These are phyloP conservation scores for Nyctibius grandis DNA, from an alignment of 2,797 vertebrate species.

Conservation along the genomic window DNA sequence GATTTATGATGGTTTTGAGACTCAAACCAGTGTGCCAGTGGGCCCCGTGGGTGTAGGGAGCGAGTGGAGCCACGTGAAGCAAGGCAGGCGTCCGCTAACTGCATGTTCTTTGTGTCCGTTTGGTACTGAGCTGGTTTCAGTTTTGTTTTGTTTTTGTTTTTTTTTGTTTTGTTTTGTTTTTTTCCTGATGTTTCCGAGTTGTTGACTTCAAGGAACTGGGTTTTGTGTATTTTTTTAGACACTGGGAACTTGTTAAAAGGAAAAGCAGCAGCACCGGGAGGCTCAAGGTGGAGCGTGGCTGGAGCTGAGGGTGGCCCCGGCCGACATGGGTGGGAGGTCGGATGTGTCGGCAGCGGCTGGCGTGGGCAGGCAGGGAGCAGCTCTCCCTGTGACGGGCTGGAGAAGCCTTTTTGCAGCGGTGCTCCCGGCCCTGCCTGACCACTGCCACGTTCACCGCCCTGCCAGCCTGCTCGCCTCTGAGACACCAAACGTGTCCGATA, in stretches of 20 bases:
- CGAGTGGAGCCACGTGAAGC: background rate
- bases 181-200: slow-evolving; percentile 13
- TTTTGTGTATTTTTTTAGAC: slow-evolving; percentile 49
- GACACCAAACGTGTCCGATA: rapidly evolving
- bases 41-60: background rate
- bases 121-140: slow-evolving; percentile 62
- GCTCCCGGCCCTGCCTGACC: rapidly evolving
- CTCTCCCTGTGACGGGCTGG: background rate
- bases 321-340: background rate
- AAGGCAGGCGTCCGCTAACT: slow-evolving; percentile 27
- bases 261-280: slow-evolving; percentile 33
- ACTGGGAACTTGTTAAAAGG: slow-evolving; percentile 49
- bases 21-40: background rate
- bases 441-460: rapidly evolving
- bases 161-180: background rate
- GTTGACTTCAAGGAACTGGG: slow-evolving; percentile 52
- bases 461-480: rapidly evolving
- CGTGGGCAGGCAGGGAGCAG: background rate
- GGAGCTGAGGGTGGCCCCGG: background rate
- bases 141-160: background rate
- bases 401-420: background rate
- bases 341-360: background rate
- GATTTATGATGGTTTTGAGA: background rate
- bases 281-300: background rate
- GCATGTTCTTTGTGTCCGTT: slow-evolving; percentile 50